Evolutionary conservation across 2,113 vertebrate genomes (phyloP).

Genomic region (Zosterops lateralis): DNA sequence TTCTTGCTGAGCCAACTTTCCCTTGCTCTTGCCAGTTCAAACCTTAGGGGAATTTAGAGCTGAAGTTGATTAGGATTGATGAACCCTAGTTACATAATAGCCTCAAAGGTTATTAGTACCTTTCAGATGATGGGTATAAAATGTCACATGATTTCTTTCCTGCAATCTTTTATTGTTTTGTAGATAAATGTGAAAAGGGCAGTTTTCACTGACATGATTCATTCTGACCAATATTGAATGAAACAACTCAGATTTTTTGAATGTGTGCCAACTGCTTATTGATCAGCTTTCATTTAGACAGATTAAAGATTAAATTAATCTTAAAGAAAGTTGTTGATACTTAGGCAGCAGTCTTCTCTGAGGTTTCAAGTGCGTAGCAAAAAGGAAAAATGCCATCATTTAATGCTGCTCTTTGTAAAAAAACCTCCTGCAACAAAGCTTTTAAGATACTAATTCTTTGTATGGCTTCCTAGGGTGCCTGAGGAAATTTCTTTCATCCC

Average conservation of each 20-base stretch:
- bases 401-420: neutral
- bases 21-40: neutral
- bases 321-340: neutral
- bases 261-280: neutral
- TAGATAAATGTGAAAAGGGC: neutral
- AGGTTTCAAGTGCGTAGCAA: neutral
- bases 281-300: neutral
- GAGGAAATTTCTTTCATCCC: neutral
- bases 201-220: neutral
- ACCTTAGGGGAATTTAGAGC: neutral
- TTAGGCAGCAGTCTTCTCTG: neutral
- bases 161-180: neutral
- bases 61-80: slow-evolving; percentile 31
- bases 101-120: slow-evolving; percentile 15
- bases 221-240: neutral
- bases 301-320: neutral
- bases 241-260: neutral
- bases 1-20: neutral
- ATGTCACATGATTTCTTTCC: slow-evolving; percentile 11
- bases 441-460: neutral
- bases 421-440: neutral
- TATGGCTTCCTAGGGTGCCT: neutral
- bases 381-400: neutral
- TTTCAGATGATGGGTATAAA: slow-evolving; percentile 29
- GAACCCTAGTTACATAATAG: neutral